Evolutionary conservation across 1,140 invertebrate species (phyloP).

Genomic region (Ceratitis capitata): DNA sequence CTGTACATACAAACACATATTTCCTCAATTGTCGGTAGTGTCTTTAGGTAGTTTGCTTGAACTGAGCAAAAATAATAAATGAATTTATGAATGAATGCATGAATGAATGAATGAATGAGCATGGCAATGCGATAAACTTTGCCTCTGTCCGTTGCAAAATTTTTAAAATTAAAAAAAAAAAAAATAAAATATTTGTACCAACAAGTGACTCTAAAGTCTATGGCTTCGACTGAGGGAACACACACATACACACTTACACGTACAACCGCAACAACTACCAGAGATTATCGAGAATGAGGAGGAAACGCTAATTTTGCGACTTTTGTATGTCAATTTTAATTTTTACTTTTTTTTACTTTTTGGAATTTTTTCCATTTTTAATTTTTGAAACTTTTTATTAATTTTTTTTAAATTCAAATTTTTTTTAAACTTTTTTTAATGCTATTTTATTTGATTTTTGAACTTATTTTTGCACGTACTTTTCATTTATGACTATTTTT

Average conservation of each 20-base stretch:
- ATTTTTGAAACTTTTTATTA: neutral
- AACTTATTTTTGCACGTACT: neutral
- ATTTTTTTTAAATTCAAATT: neutral
- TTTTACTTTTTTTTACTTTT: neutral
- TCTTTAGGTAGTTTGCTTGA: neutral
- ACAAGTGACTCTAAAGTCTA: too few species aligned
- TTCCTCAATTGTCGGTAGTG: neutral
- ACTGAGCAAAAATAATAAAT: too few species aligned
- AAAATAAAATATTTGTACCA: neutral
- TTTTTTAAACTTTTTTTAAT: neutral
- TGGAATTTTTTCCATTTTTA: neutral
- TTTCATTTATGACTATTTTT: neutral
- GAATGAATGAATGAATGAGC: constrained; percentile 3
- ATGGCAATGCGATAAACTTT: neutral
- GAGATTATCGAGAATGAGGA: neutral
- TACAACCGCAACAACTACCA: too few species aligned
- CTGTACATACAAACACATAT: neutral
- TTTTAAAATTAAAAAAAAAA: neutral
- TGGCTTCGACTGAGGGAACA: too few species aligned
- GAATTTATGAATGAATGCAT: neutral
- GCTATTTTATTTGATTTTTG: neutral
- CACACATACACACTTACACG: neutral
- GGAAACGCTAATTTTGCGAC: neutral
- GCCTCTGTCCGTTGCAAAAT: constrained; percentile 3
- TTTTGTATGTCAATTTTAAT: neutral